A percentile compares a stretch with the other conserved stretches of the same genome.
phyloP scores from a whole-genome alignment of 2,113 vertebrate species.

The Hippopotamus amphibius region DNA sequence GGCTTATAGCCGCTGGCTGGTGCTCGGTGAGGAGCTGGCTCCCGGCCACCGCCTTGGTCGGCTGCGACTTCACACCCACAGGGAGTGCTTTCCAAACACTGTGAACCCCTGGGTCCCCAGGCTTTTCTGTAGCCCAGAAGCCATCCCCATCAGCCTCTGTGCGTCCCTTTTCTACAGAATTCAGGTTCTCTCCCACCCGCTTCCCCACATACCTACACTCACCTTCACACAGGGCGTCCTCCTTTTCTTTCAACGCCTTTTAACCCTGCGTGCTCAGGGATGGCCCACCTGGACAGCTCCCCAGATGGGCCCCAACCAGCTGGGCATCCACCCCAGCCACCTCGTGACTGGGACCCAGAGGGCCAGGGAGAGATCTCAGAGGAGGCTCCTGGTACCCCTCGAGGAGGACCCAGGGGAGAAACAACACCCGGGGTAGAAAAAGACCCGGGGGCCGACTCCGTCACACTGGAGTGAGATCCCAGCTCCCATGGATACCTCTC shows the following conservation, averaged over 20 bases:
- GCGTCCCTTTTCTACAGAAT: background rate
- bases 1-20: background rate
- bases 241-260: background rate
- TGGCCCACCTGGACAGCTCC: background rate
- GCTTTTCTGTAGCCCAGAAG: background rate
- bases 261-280: rapidly evolving
- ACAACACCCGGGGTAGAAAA: background rate
- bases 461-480: rapidly evolving
- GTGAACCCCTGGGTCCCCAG: background rate
- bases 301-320: background rate
- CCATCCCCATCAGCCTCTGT: background rate
- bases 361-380: background rate
- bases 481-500: rapidly evolving
- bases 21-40: background rate
- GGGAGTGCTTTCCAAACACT: background rate
- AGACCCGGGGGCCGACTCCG: background rate
- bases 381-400: background rate
- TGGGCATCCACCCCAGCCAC: background rate
- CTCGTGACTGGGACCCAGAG: rapidly evolving
- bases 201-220: background rate
- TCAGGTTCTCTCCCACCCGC: rapidly evolving
- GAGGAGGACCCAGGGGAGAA: background rate
- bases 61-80: background rate
- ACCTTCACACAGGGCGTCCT: rapidly evolving
- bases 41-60: background rate